Evolutionary conservation across 2,888 invertebrate species (phyloP), one percentile per base, ranked within the genome.

Genomic region (Resseliella maxima): DNA sequence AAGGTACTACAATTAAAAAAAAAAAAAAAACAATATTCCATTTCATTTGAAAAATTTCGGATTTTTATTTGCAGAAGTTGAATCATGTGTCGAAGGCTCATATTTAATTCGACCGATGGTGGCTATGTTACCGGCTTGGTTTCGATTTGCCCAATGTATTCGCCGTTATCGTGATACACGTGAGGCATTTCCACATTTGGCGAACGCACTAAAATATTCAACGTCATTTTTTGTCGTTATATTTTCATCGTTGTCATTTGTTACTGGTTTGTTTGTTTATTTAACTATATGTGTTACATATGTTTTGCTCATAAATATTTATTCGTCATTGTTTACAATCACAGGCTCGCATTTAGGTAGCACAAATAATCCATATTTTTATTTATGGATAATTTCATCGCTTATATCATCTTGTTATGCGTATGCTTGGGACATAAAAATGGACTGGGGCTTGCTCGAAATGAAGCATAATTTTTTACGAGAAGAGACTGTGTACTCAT

Each of bases 391-490:
- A 86, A 91, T 93, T 24, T 92, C 94, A 0, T 92, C 93, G 89
- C 91, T 96, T 46, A 91, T 95, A 87, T 95, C 94, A 88, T 95
- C 96, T 2, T 93, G 94, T 88, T 97, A 96, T 90, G 95, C 96
- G 6, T 96, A 96, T 90, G 93, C 94, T 36, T 97, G 97, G 96
- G 96, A 97, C 90, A 94, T 96, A 86, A 95, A 95, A 91, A 96
- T 97, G 95, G 97, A 97, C 92, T 97, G 96, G 96, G 96, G 96
- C 8, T 91, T 96, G 81, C 93, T 96, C 89, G 96, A 96, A 90
- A 92, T 93, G 87, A 93, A 93, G 88, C 94, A 96, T 91, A 92
- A 92, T 89, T 38, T 27, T 38, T 92, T 96, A 59, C 91, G 96
- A 87, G 96, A 96, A 90, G 96, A 96, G 92, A 94, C 95, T 88